Percentiles rank a stretch among this genome's conserved stretches.
These are phyloP conservation scores for Melipona bicolor DNA, from an alignment of 2,888 invertebrate genomes.

Conservation along the genomic window DNA sequence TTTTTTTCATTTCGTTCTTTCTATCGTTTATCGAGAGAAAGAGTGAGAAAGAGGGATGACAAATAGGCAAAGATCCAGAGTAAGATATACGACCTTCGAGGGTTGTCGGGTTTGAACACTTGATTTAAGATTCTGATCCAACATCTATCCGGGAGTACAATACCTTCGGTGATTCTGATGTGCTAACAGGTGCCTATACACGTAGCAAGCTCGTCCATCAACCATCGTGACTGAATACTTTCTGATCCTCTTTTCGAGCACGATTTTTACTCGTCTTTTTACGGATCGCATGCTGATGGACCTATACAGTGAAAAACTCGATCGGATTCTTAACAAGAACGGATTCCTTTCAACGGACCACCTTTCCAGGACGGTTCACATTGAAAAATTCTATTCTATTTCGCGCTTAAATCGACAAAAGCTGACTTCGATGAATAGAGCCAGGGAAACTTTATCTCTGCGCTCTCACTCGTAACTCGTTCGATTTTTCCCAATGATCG, in stretches of 20 bases:
- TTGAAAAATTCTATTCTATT: not conserved
- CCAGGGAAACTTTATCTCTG: too few relatives aligned
- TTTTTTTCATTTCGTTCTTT: too few relatives aligned
- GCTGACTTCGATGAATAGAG: not conserved
- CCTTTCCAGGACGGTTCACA: not conserved
- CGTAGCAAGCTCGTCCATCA: slow-evolving; percentile 14
- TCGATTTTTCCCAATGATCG: not conserved
- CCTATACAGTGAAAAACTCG: slow-evolving; percentile 5
- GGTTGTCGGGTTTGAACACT: not conserved
- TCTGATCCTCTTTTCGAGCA: slow-evolving; percentile 1
- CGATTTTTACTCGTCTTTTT: not conserved
- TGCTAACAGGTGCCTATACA: slow-evolving; percentile 16
- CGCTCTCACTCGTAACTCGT: not conserved
- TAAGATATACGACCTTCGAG: not conserved
- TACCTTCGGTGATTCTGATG: not conserved
- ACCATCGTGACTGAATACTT: slow-evolving; percentile 10
- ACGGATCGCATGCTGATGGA: not conserved
- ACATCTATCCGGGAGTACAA: slow-evolving; percentile 5
- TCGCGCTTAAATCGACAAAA: not conserved
- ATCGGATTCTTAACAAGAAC: slow-evolving; percentile 1
- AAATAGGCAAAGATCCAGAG: not conserved
- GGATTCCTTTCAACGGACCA: slow-evolving; percentile 8
- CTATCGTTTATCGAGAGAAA: not conserved
- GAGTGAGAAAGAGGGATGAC: not conserved
- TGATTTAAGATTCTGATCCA: slow-evolving; percentile 5